Conservation (phyloP, 1,140 invertebrate genomes). For the Pseudachorutes palmiensis region DNA sequence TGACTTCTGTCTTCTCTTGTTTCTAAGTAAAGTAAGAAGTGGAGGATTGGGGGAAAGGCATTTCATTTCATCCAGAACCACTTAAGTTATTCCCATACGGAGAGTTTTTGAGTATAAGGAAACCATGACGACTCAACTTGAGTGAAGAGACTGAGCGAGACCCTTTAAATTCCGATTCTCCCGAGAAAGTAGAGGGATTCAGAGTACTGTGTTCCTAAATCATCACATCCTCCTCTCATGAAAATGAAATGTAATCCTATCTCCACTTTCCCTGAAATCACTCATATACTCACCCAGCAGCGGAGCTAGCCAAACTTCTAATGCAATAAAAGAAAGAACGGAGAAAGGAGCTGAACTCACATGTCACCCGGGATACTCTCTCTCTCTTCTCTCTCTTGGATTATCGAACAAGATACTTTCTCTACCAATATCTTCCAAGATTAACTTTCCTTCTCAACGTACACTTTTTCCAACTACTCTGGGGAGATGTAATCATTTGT, state of each 20-base stretch:
- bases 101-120: neutral
- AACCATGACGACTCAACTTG: slow-evolving; percentile 7
- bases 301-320: neutral
- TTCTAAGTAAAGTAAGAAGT: too few relatives aligned
- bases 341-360: neutral
- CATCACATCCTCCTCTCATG: slow-evolving; percentile 11
- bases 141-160: neutral
- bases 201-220: neutral
- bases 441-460: slow-evolving; percentile 18
- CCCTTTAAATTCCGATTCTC: slow-evolving; percentile 4
- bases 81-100: slow-evolving; percentile 7
- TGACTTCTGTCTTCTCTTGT: neutral
- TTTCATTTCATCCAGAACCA: slow-evolving; percentile 9
- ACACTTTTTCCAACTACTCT: neutral
- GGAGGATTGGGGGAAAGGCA: neutral
- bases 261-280: neutral
- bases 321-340: neutral
- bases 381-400: neutral
- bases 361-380: neutral
- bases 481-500: neutral
- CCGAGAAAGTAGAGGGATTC: too few relatives aligned
- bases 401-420: neutral
- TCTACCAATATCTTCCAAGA: neutral
- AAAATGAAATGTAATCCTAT: slow-evolving; percentile 12
- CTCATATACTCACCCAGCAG: neutral